A percentile compares a stretch with the other conserved stretches of the same genome.
phyloP scores from a whole-genome alignment of 2,888 invertebrate species.

The Platycheirus rosarum region DNA sequence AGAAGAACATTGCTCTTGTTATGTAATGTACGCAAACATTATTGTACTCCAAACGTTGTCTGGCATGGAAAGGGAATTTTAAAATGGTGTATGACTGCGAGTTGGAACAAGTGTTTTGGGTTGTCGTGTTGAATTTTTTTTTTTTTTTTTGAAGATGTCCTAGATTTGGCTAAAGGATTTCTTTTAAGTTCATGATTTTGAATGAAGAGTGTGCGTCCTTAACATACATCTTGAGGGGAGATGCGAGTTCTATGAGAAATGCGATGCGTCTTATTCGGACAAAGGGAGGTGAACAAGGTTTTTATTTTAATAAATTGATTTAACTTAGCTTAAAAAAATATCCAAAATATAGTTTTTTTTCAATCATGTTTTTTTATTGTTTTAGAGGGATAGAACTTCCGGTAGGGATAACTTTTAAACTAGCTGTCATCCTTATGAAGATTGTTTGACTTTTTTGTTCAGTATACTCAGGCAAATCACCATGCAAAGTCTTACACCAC shows the following conservation, averaged over 20 bases:
- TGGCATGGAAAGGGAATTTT: constrained; percentile 23
- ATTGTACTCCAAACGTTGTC: constrained; percentile 12
- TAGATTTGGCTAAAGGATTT: constrained; percentile 18
- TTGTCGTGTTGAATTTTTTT: constrained; percentile 26
- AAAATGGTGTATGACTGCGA: constrained; percentile 12
- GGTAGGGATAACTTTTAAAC: too few species aligned
- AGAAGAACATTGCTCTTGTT: constrained; percentile 32
- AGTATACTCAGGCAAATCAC: too few species aligned
- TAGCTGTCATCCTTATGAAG: too few species aligned
- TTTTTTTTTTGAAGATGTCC: constrained; percentile 16
- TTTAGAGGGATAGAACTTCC: too few species aligned
- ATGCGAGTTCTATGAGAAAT: not conserved
- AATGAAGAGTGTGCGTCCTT: constrained; percentile 21
- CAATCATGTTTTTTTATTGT: too few species aligned
- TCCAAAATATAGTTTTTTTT: too few species aligned
- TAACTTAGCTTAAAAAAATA: too few species aligned
- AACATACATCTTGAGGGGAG: constrained; percentile 12
- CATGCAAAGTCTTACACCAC: too few species aligned
- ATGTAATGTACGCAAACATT: constrained; percentile 29
- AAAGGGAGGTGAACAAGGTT: too few species aligned
- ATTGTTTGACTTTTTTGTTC: too few species aligned
- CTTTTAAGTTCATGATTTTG: constrained; percentile 14
- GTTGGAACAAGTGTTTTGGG: constrained; percentile 34
- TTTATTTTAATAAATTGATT: too few species aligned
- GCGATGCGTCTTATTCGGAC: too few species aligned